Conservation (phyloP, 2,888 invertebrate genomes). For the Philonicus albiceps region DNA sequence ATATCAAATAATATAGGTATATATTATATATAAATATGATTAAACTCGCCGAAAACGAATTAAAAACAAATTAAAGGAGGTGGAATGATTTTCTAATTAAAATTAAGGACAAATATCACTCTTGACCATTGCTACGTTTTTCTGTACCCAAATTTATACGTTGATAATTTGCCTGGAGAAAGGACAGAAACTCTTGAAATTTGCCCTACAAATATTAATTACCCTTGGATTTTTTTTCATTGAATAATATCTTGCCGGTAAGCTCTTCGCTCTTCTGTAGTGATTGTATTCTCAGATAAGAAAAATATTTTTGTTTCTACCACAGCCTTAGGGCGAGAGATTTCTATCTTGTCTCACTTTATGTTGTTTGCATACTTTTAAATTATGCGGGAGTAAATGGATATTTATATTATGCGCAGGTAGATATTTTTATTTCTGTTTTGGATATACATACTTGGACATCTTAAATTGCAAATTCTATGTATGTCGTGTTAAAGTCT, state of each 20-base stretch:
- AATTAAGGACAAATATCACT: not conserved
- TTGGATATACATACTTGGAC: not conserved
- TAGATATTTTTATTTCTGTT: not conserved
- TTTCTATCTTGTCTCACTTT: not conserved
- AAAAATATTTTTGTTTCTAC: not conserved
- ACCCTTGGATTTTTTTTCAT: not conserved
- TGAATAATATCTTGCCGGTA: not conserved
- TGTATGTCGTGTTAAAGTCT: not conserved
- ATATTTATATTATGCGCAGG: not conserved
- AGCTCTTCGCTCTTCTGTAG: not conserved
- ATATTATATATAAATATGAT: not conserved
- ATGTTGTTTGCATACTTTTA: not conserved
- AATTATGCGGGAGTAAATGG: not conserved
- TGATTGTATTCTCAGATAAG: not conserved
- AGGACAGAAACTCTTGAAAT: not conserved
- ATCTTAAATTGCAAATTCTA: not conserved
- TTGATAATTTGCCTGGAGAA: not conserved
- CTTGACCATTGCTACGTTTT: not conserved
- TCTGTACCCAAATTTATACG: not conserved
- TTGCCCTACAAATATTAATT: not conserved
- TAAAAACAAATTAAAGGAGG: not conserved
- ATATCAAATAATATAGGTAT: conserved; percentile 20
- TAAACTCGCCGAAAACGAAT: not conserved
- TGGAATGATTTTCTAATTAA: not conserved
- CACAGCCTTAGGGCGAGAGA: not conserved